Base-by-base conservation (phyloP, 2,113 vertebrate genomes). In the Halcyon senegalensis region DNA sequence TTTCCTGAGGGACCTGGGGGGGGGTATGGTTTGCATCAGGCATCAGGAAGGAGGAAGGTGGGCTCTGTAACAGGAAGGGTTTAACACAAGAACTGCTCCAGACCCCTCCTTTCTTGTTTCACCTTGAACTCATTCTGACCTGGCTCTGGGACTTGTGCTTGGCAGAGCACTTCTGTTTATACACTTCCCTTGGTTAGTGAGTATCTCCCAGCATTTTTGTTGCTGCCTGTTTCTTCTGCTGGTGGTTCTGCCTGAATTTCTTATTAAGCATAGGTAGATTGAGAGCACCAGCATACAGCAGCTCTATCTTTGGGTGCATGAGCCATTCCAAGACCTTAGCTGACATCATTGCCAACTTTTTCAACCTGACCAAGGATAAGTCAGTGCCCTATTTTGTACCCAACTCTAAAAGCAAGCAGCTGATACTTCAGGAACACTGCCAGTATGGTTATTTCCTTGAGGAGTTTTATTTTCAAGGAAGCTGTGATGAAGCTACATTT, bases 51-150 rank as follows among this genome's bases (percentile, higher is more conserved):
- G 19, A 85, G 18, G 31, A 88, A 74, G 79, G 21, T 5, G 8
- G 21, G 58, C 21, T 75, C 16, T 20, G 56, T 28, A 39, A 48
- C 13, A 30, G 25, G 27, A 70, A 68, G 25, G 11, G 11, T n/a
- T 33, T 33, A 82, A 56, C 9, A 15, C 4, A 56, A 86, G 10
- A 41, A n/a, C 31, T 4, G 0, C 4, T 75, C 12, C 1, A 9
- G 31, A 13, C 3, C 1, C 8, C 7, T 67, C 37, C 25, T 75
- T 68, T 73, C 35, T 30, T 66, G 0, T 64, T 43, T 68, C 70
- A 73, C 7, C 30, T 76, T 74, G 62, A 78, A 39, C 28, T 85
- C 59, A n/a, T 31, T 19, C 55, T 69, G 75, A 39, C 30, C n/a
- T 59, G 56, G 10, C 23, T 67, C 41, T 63, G 41, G 28, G 37